Evolutionary conservation across 2,113 vertebrate genomes (phyloP).

Genomic region (Danio rerio): GRCz12tu NC_133200.1:14552501-14553000

Average conservation of each 20-base stretch:
- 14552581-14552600: too few relatives aligned
- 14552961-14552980: slow-evolving; percentile 49
- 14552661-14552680: too few relatives aligned
- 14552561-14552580: too few relatives aligned
- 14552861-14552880: neutral
- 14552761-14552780: slow-evolving; percentile 32
- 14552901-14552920: slow-evolving; percentile 64
- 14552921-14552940: slow-evolving; percentile 68
- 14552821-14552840: neutral
- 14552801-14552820: neutral
- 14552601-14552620: too few relatives aligned
- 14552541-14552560: too few relatives aligned
- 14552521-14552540: too few relatives aligned
- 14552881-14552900: slow-evolving; percentile 15
- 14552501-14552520: too few relatives aligned
- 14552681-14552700: too few relatives aligned
- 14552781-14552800: neutral
- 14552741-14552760: neutral
- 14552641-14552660: too few relatives aligned
- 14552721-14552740: too few relatives aligned
- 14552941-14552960: slow-evolving; percentile 50
- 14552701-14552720: too few relatives aligned
- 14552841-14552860: neutral
- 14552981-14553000: slow-evolving; percentile 64
- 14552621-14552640: too few relatives aligned